Evolutionary conservation across 1,140 invertebrate genomes (phyloP), one percentile per base, ranked within the genome.

Genomic region (Potamilus streckersoni): DNA sequence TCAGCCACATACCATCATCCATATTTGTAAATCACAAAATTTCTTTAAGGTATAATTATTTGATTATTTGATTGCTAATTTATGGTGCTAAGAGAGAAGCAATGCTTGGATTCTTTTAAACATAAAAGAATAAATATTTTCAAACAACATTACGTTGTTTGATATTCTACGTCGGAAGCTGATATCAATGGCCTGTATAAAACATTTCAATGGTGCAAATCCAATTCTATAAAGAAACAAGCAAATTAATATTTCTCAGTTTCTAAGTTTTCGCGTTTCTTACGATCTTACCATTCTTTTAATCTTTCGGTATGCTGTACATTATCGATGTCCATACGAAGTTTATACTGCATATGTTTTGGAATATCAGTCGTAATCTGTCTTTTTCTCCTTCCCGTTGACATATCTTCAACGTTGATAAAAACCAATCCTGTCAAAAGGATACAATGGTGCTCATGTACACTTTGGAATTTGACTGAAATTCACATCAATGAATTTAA

Each of bases 241-340:
- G 2, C 20, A n/a, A 23, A n/a, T 61, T 23, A 61, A 19, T 57
- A 20, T 2, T 69, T n/a, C 3, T 57, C 23, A n/a, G 15, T 16
- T 20, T 20, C 56, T 20, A 19, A 20, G 23, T 20, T 27, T 57
- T 58, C 20, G 59, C n/a, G 27, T 20, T 23, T 20, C 38, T 11
- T 20, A 11, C 17, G 16, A 57, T 58, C 82, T 78, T 74, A 90
- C 87, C 73, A 78, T 62, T 84, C 80, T 71, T 87, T 87, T 16
- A 88, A 69, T 56, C 73, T 71, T 65, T 85, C 79, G 2, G 90
- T 91, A 49, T 84, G 79, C 19, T 83, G 85, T 1, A 89, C 86
- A 85, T 91, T 91, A 67, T 91, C 91, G 49, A 90, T 85, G 74
- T 91, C 90, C 86, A 90, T 90, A 67, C 90, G 78, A 56, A 91